Evolutionary conservation across 2,888 invertebrate species (phyloP).

Genomic region (Bursaphelenchus okinawaensis): DNA sequence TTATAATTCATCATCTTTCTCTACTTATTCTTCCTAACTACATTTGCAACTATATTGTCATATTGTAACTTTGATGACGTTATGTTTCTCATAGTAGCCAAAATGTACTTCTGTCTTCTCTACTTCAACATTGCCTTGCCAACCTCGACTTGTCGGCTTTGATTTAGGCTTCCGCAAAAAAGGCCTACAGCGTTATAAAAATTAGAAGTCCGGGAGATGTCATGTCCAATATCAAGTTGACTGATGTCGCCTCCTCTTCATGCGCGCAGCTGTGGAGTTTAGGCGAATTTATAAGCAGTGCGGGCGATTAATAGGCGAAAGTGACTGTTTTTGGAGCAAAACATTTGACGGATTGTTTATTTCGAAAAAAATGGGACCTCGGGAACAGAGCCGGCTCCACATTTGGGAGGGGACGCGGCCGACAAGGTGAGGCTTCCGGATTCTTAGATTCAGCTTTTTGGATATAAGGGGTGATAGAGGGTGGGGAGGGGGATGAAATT

Average conservation of each 20-base stretch:
- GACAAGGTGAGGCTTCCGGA: too few relatives aligned
- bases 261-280: background rate
- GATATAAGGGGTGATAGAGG: too few relatives aligned
- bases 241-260: background rate
- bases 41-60: too few relatives aligned
- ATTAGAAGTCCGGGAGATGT: background rate
- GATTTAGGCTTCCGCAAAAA: background rate
- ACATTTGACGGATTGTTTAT: background rate
- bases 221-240: background rate
- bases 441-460: too few relatives aligned
- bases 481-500: too few relatives aligned
- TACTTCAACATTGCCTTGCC: too few relatives aligned
- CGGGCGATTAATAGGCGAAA: background rate
- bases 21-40: too few relatives aligned
- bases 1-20: too few relatives aligned
- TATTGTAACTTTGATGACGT: too few relatives aligned
- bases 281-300: background rate
- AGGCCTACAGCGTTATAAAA: background rate
- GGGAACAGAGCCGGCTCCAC: too few relatives aligned
- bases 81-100: too few relatives aligned
- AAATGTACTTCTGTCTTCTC: too few relatives aligned
- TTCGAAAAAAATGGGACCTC: background rate
- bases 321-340: background rate
- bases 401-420: background rate
- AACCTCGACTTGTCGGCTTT: background rate